Base-by-base conservation (phyloP, 1,140 invertebrate genomes). In the Pseudomyrmex sp. region DNA sequence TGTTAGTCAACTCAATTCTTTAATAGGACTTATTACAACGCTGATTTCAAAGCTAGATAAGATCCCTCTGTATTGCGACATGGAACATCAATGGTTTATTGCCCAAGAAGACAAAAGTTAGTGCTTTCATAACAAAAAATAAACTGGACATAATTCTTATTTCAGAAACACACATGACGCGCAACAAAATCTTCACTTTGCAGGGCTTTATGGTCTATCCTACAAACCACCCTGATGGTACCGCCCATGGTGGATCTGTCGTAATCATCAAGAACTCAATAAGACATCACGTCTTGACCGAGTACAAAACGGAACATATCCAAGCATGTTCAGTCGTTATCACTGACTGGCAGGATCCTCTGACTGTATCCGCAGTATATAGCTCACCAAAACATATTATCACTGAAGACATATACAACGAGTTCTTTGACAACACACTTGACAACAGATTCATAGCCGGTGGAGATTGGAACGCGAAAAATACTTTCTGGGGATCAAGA, bases 1-100 rank as follows among this genome's bases (percentile, higher is more conserved):
- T 23, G 20, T 23, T 23, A 23, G 20, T 23, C 20, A 23, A 23
- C 20, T 23, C 20, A 23, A 1, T 23, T 23, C 20, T 23, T 23
- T 23, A 23, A 1, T 23, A 23, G 0, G 1, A 23, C 20, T 23
- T 23, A 23, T 23, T 23, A 23, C 20, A 23, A 23, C 20, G 20
- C 20, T 23, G 20, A 23, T 23, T 23, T 23, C 20, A 23, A 23
- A 23, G 20, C 1, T 23, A 23, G 20, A 23, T 23, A 23, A 23
- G 20, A 23, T 23, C 20, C 1, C 20, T 23, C 20, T 1, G 20
- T 23, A 86, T 86, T 44, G 75, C 50, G 8, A 48, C 85, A 12
- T 90, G 87, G 87, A 91, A 91, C 54, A 82, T 83, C 12, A 91
- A 90, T 54, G 87, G 88, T 2, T 58, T 91, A 26, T 20, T 15